Base-by-base conservation (phyloP, 1,140 invertebrate genomes). In the Sogatella furcifera region DNA sequence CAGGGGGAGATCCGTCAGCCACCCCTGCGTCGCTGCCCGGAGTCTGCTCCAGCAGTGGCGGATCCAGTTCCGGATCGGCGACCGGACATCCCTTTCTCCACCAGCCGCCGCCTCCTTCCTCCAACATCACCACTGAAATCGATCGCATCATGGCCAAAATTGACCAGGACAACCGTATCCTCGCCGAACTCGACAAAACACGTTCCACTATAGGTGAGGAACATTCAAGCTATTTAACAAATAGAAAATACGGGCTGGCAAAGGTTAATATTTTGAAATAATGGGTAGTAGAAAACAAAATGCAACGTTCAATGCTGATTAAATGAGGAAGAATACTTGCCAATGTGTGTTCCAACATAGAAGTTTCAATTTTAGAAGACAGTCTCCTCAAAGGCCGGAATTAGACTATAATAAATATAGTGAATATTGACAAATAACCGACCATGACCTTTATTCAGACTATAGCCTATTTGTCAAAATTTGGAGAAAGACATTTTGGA, bases 61-160 rank as follows among this genome's bases (percentile, higher is more conserved):
- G 59, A 5, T 55, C 53, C n/a, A 52, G 43, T 9, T 58, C 64
- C 14, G 64, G 52, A 15, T 44, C 60, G 60, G 54, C 28, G 17
- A 31, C 34, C 19, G 46, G 34, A 3, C 34, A 38, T 38, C 34
- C 34, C 9, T 38, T 38, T 10, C 34, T 38, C 34, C 34, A 38
- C 15, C 59, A 58, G 19, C 52, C 61, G 28, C 57, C n/a, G n/a
- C n/a, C n/a, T n/a, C n/a, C n/a, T n/a, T n/a, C 59, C 21, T 11
- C 60, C 21, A 60, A 60, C 22, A 59, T 62, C 44, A 52, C 60
- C 15, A 55, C 63, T 24, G 90, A 95, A 76, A 92, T 95, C 68
- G 92, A 95, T 73, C 80, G 88, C 69, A 90, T 95, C 70, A 94
- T 95, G 87, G 90, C 90, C 62, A 95, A 94, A 79, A 90, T 95